Conservation (phyloP, 2,888 invertebrate genomes). For the Pristionchus arcanus region DNA sequence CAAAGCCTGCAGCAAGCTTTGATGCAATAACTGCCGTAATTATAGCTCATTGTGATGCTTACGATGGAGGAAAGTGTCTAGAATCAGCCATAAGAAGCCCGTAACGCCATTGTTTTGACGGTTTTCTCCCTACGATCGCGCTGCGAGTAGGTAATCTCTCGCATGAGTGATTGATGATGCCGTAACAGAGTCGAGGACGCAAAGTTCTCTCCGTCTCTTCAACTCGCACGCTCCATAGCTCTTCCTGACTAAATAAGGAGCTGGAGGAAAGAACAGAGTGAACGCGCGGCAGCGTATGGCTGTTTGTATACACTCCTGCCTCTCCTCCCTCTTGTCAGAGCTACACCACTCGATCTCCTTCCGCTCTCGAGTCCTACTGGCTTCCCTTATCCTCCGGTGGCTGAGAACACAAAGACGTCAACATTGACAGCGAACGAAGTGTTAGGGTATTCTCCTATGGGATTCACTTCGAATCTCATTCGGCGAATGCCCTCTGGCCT, state of each 20-base stretch:
- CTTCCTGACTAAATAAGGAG: neutral
- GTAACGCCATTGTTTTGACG: neutral
- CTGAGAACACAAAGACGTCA: neutral
- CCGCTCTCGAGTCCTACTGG: neutral
- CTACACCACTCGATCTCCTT: slow-evolving; percentile 6
- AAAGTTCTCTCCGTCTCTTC: neutral
- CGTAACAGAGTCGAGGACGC: slow-evolving; percentile 4
- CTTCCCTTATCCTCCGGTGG: neutral
- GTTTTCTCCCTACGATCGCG: neutral
- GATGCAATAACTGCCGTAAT: neutral
- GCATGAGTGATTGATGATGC: slow-evolving; percentile 3
- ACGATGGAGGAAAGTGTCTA: neutral
- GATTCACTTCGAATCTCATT: too few relatives aligned
- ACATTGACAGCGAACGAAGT: neutral
- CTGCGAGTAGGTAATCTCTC: neutral
- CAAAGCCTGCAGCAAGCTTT: neutral
- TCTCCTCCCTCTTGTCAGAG: neutral
- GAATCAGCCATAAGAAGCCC: neutral
- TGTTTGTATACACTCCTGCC: neutral
- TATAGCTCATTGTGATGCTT: too few relatives aligned
- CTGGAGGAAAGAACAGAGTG: neutral
- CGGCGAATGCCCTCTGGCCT: too few relatives aligned
- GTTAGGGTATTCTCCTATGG: neutral
- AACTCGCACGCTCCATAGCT: neutral
- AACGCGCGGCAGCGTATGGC: neutral